A percentile compares a stretch with the other conserved stretches of the same genome.
Evolutionary conservation across 2,888 invertebrate species (phyloP).

Genomic region (Choreutis nemorana): DNA sequence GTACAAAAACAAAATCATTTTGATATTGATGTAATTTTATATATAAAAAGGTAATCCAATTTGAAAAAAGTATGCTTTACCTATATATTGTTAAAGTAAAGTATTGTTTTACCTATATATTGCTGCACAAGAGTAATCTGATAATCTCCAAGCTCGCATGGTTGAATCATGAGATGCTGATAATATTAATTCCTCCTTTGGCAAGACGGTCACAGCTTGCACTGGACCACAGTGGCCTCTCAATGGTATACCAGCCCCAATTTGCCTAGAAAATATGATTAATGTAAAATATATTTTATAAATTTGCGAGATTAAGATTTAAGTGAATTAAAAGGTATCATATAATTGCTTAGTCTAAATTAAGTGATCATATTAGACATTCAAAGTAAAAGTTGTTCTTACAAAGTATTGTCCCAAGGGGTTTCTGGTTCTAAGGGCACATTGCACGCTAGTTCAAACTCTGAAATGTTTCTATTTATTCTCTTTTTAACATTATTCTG

Average conservation of each 20-base stretch:
- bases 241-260: constrained; percentile 68
- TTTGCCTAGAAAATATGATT: constrained; percentile 38
- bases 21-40: constrained; percentile 1
- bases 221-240: constrained; percentile 78
- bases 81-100: no score
- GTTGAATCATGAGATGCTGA: constrained; percentile 80
- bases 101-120: constrained; percentile 73
- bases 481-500: constrained; percentile 44
- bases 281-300: no score
- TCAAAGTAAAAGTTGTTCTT: constrained; percentile 18
- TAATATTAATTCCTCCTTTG: constrained; percentile 70
- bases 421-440: constrained; percentile 50
- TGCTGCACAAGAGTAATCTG: constrained; percentile 73
- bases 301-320: no score
- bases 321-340: background rate
- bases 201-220: constrained; percentile 71
- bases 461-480: constrained; percentile 50
- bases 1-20: background rate
- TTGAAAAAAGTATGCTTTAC: no score
- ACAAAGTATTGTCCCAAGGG: constrained; percentile 51
- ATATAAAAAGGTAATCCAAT: background rate
- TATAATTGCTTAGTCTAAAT: background rate
- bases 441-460: constrained; percentile 58
- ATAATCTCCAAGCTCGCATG: constrained; percentile 77
- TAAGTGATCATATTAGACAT: background rate